Evolutionary conservation across 2,797 vertebrate genomes (phyloP).

Genomic region (Simalia tracyae): DNA sequence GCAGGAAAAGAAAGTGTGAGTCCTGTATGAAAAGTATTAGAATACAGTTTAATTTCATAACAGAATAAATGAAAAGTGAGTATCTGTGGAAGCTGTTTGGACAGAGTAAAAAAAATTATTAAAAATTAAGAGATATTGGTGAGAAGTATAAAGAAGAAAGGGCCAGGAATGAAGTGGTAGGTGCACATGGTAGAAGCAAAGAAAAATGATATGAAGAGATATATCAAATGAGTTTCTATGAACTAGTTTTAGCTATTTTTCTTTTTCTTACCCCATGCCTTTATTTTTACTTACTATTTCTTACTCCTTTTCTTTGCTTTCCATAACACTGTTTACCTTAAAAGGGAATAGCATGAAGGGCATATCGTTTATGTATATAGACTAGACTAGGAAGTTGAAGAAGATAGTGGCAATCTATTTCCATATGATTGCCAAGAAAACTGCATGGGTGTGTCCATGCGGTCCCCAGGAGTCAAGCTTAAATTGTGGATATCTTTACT

Average conservation of each 20-base stretch:
- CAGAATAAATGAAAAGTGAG: no score
- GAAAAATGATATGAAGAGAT: not conserved
- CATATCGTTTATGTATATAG: not conserved
- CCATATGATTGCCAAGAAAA: not conserved
- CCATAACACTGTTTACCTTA: not conserved
- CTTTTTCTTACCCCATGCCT: not conserved
- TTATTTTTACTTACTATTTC: not conserved
- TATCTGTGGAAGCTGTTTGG: no score
- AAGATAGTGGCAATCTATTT: not conserved
- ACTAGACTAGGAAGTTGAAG: not conserved
- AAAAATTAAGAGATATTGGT: no score
- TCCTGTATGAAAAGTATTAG: no score
- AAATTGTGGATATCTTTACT: not conserved
- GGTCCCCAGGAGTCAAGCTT: not conserved
- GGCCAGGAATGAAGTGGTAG: no score
- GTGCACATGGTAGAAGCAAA: not conserved
- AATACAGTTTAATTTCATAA: no score
- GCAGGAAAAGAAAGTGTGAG: no score
- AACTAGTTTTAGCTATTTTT: not conserved
- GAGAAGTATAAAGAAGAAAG: no score
- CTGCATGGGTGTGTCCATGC: not conserved
- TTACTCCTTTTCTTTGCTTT: not conserved
- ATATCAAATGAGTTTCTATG: not conserved
- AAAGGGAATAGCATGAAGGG: not conserved
- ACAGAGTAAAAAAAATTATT: no score